Evolutionary conservation across 2,888 invertebrate species (phyloP), one percentile per base, ranked within the genome.

Genomic region (Unio pictorum): DNA sequence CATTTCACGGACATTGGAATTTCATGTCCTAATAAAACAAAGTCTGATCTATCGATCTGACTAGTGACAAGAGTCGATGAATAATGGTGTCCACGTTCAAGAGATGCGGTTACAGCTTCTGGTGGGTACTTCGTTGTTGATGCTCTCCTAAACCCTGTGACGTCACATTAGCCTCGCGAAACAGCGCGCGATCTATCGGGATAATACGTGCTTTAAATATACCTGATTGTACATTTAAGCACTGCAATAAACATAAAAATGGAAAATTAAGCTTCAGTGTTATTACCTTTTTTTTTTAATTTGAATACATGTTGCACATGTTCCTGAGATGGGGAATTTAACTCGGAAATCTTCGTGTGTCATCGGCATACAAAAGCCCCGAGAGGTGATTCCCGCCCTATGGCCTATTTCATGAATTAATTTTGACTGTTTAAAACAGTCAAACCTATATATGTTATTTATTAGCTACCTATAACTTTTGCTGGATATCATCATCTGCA

Each of bases 101-200:
- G 64, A 61, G 67, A 73, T 71, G 75, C 71, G 63, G 71, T 66
- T 71, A 64, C 72, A 66, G 59, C 59, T 34, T 59, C 68, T 60
- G 65, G 61, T 65, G 70, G 72, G 74, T 80, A 78, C 80, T 83
- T 83, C 73, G 74, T 74, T 85, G 85, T 85, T 85, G 85, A 84
- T 84, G 84, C 81, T 85, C 81, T 45, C 45, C 45, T 45, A 45
- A 45, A 78, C 76, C 75, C 75, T 72, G 82, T 85, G 84, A 84
- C 84, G 84, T 84, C 84, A 84, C 79, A 75, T 65, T 72, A 61
- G 74, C 71, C 74, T 73, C 77, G 74, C 73, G 45, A 45, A 78
- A 73, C 76, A 73, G 80, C 77, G 76, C 80, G 75, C 80, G 74
- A 78, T 76, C 70, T 73, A 75, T 80, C 76, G 77, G 76, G 68